These are phyloP conservation scores for Plodia interpunctella DNA, from an alignment of 1,140 invertebrate genomes.

Conservation along the genomic window DNA sequence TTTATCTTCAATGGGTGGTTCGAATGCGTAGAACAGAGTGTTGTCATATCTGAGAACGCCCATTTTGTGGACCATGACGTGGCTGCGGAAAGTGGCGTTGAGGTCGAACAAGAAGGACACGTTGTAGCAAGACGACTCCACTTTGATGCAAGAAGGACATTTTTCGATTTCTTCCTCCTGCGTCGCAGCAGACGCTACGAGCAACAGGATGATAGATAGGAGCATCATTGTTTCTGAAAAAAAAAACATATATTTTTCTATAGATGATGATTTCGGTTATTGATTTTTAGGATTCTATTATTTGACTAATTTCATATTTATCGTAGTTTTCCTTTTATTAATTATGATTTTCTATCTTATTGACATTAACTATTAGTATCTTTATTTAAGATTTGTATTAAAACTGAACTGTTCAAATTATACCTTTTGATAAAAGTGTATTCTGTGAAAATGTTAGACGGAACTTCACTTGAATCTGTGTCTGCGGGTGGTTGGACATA, in stretches of 20 bases:
- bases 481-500: too few relatives aligned
- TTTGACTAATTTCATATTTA: too few relatives aligned
- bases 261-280: background rate
- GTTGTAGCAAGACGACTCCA: conserved; percentile 50
- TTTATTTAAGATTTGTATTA: too few relatives aligned
- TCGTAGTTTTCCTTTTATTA: too few relatives aligned
- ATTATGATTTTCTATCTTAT: too few relatives aligned
- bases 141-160: conserved; percentile 46
- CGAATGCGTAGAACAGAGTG: conserved; percentile 52
- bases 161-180: conserved; percentile 1
- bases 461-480: too few relatives aligned
- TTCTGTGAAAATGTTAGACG: too few relatives aligned
- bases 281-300: too few relatives aligned
- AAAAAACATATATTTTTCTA: background rate
- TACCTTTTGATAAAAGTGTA: too few relatives aligned
- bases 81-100: conserved; percentile 46
- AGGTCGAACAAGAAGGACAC: conserved; percentile 48
- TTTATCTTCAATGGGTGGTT: conserved; percentile 47
- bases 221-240: conserved; percentile 17
- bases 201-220: conserved; percentile 1
- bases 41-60: conserved; percentile 44
- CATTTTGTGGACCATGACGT: conserved; percentile 51
- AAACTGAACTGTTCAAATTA: too few relatives aligned
- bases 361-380: too few relatives aligned
- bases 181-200: background rate